Evolutionary conservation across 2,113 vertebrate species (phyloP).

Genomic region (Sakesphorus luctuosus): DNA sequence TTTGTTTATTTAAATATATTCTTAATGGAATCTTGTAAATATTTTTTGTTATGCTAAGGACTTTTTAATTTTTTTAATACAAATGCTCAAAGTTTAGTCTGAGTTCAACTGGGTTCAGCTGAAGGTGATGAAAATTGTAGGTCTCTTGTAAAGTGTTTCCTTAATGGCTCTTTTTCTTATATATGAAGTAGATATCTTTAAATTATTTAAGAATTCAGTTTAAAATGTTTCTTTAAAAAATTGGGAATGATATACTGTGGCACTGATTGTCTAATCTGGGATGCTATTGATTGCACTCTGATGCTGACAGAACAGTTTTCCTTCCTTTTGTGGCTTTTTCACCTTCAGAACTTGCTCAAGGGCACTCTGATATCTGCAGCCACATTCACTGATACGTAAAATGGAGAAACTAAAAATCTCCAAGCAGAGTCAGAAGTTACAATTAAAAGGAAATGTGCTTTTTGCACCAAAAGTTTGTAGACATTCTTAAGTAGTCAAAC

Average conservation of each 20-base stretch:
- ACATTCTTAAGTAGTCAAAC: neutral
- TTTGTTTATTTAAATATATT: neutral
- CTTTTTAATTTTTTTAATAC: neutral
- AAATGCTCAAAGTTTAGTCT: neutral
- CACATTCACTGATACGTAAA: neutral
- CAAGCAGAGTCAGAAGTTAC: neutral
- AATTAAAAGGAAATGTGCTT: neutral
- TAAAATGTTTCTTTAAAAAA: neutral
- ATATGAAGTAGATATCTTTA: neutral
- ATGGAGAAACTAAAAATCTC: neutral
- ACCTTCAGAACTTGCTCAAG: slow-evolving; percentile 5
- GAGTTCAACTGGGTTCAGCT: neutral
- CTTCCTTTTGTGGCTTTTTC: slow-evolving; percentile 51
- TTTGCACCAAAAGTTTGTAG: neutral
- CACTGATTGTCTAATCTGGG: slow-evolving; percentile 14
- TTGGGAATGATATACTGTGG: neutral
- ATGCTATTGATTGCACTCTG: slow-evolving; percentile 42
- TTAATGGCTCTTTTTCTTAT: neutral
- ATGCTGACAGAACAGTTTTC: slow-evolving; percentile 31
- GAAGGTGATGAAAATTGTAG: neutral
- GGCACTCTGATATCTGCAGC: neutral
- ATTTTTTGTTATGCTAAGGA: neutral
- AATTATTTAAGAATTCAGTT: slow-evolving; percentile 52
- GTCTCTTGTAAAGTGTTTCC: neutral
- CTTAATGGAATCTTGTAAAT: neutral